A percentile compares a stretch with the other conserved stretches of the same genome.
These are phyloP conservation scores for Platycercus adscitus DNA, from an alignment of 2,113 vertebrate genomes.

Conservation along the genomic window DNA sequence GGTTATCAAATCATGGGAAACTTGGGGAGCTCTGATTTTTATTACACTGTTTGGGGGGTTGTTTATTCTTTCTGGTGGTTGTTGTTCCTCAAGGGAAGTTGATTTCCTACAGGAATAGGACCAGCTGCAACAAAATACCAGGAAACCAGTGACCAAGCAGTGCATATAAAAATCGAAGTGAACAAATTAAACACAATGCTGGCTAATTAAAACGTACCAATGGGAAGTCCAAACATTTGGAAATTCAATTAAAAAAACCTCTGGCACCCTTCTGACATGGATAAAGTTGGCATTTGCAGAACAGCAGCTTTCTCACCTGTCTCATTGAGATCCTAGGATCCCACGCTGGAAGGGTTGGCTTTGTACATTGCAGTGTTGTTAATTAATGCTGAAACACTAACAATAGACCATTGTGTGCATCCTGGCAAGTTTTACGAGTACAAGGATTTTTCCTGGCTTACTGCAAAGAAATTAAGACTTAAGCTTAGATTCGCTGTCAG, in stretches of 20 bases:
- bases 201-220: slow-evolving; percentile 58
- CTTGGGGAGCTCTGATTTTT: slow-evolving; percentile 17
- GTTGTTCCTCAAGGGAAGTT: slow-evolving; percentile 50
- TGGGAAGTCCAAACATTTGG: slow-evolving; percentile 65
- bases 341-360: slow-evolving; percentile 46
- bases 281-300: slow-evolving; percentile 57
- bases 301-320: slow-evolving; percentile 66
- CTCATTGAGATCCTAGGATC: not conserved
- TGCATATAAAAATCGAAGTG: slow-evolving; percentile 49
- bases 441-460: not conserved
- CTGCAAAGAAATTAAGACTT: slow-evolving; percentile 7
- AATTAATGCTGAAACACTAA: slow-evolving; percentile 45
- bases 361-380: not conserved
- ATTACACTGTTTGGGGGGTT: not conserved
- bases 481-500: not conserved
- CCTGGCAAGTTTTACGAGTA: slow-evolving; percentile 21
- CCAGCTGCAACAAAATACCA: slow-evolving; percentile 72
- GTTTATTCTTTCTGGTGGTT: slow-evolving; percentile 41
- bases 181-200: slow-evolving; percentile 61
- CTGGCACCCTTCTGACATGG: slow-evolving; percentile 57
- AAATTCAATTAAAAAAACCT: slow-evolving; percentile 60
- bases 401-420: slow-evolving; percentile 58
- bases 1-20: slow-evolving; percentile 57
- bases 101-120: slow-evolving; percentile 57
- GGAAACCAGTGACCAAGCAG: slow-evolving; percentile 63